Conservation (phyloP, 2,113 vertebrate genomes). For the Oreochromis niloticus region DNA sequence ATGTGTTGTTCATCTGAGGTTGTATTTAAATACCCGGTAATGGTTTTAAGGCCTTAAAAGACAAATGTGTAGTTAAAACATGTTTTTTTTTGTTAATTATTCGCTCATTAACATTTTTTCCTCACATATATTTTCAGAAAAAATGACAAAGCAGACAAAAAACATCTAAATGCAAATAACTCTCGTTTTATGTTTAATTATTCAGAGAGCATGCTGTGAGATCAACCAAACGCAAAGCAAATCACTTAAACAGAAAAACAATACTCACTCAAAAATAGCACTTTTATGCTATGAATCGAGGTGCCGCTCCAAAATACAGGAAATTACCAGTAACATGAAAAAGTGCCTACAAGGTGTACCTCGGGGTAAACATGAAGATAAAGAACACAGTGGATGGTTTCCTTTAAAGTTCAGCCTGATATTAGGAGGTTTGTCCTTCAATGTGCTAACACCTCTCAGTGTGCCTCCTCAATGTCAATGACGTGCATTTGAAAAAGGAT, state of each 20-base stretch:
- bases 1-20: neutral
- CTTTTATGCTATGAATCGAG: neutral
- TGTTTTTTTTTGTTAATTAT: neutral
- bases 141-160: neutral
- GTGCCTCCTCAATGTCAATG: neutral
- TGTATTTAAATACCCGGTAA: neutral
- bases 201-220: neutral
- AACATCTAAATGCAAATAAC: neutral
- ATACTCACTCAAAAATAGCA: neutral
- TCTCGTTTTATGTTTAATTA: neutral
- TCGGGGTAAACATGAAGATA: neutral
- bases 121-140: neutral
- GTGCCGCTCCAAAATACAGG: neutral
- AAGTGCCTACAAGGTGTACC: neutral
- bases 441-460: neutral
- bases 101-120: neutral
- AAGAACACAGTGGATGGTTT: neutral
- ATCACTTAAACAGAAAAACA: neutral
- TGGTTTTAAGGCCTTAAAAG: neutral
- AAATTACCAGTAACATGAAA: neutral
- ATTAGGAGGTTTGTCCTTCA: constrained; percentile 7
- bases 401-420: neutral
- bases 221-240: neutral
- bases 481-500: constrained; percentile 4
- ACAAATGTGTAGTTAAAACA: neutral